Evolutionary conservation across 2,797 vertebrate species (phyloP), one percentile per base, ranked within the genome.

Genomic region (Sebastes minor): DNA sequence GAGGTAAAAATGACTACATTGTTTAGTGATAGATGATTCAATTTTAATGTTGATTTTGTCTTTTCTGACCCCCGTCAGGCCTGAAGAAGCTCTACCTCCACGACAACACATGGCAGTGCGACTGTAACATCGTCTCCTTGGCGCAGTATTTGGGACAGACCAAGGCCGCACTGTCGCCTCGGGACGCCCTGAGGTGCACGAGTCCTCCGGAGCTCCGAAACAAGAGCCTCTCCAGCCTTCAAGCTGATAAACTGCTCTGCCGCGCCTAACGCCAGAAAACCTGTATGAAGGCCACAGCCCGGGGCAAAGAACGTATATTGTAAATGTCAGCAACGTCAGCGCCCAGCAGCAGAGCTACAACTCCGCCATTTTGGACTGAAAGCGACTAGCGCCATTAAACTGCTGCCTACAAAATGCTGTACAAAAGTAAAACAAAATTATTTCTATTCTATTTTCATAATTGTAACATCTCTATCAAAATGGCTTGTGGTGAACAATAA

Each of bases 91-190:
- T 95, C 55, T 83, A 90, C 84, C 90, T 96, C 66, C 94, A 96
- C 22, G 87, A 94, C 70, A 97, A 96, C 79, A 92, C 86, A 0
- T 96, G 95, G 95, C 88, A 88, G 32, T 96, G 96, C 72, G 95
- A 96, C 94, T 96, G 96, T 82, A 91, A 87, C 74, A 90, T 97
- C 27, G 80, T 76, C 66, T 86, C 94, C 12, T 76, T 96, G 75
- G 78, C 95, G 68, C 84, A 71, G 23, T 96, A 95, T 92, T 78
- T 96, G 65, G 76, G 76, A 35, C 86, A 91, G 66, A 94, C 84
- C 33, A 89, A 84, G 28, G 87, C 85, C 46, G 88, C 78, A 7
- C 30, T 94, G 32, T 90, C 90, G 10, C 86, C 94, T 13, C 81
- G 82, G 35, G 70, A 79, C 7, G 70, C 83, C 35, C 64, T 94